phyloP scores from a whole-genome alignment of 2,797 vertebrate genomes.

The Artibeus jamaicensis region DNA sequence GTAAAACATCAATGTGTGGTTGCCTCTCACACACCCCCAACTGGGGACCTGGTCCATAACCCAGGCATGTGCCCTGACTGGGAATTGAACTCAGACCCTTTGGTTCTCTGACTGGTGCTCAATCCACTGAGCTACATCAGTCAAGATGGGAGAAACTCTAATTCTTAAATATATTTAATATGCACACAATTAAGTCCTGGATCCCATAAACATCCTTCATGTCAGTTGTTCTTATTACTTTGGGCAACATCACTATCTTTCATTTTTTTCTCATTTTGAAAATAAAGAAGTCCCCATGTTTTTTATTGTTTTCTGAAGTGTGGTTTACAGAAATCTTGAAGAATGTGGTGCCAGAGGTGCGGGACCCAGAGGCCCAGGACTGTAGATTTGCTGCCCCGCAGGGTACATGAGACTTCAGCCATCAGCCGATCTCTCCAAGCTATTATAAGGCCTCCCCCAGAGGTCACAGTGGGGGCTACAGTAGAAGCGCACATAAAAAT shows the following conservation, averaged over 20 bases:
- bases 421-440: neutral
- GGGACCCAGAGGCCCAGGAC: neutral
- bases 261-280: neutral
- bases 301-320: neutral
- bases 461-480: neutral
- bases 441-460: neutral
- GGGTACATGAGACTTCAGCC: neutral
- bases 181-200: neutral
- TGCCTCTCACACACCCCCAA: too few species aligned
- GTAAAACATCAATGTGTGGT: too few species aligned
- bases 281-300: neutral
- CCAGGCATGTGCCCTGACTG: too few species aligned
- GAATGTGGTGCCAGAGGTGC: neutral
- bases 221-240: neutral
- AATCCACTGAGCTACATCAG: too few species aligned
- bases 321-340: neutral
- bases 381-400: neutral
- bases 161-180: neutral
- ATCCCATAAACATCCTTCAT: neutral
- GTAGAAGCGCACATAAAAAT: neutral
- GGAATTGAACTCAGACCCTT: too few species aligned
- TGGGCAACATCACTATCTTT: too few species aligned
- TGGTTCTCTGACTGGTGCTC: too few species aligned
- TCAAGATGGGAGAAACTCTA: neutral
- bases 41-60: too few species aligned